Conservation (phyloP, 2,113 vertebrate species). For the Bubalus kerabau region DNA sequence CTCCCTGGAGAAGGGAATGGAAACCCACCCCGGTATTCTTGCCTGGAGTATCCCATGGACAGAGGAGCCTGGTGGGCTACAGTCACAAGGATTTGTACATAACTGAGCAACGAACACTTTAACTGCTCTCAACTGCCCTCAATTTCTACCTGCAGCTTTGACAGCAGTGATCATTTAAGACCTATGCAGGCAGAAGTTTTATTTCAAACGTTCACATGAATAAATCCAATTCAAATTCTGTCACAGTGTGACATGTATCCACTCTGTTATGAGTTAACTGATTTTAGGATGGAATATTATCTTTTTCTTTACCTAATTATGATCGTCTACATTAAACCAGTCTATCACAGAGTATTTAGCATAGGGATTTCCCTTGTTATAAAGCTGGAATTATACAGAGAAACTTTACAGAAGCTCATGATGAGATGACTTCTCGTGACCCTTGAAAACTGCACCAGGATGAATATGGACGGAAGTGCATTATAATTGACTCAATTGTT, state of each 20-base stretch:
- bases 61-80: background rate
- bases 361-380: background rate
- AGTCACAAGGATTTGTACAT: background rate
- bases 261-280: background rate
- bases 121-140: background rate
- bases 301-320: background rate
- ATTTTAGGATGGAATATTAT: background rate
- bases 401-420: background rate
- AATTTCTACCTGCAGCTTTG: background rate
- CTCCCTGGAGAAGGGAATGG: background rate
- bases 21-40: background rate
- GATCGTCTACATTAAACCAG: background rate
- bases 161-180: background rate
- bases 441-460: background rate
- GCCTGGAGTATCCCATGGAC: background rate
- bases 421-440: background rate
- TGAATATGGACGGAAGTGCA: background rate
- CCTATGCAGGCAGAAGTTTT: background rate
- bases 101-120: background rate
- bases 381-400: background rate
- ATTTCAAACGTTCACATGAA: background rate
- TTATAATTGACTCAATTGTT: background rate
- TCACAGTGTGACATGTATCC: background rate
- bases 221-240: slow-evolving; percentile 10
- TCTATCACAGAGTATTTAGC: background rate